Base-by-base conservation (phyloP, 2,888 invertebrate species). In the Pammene aurita region DNA sequence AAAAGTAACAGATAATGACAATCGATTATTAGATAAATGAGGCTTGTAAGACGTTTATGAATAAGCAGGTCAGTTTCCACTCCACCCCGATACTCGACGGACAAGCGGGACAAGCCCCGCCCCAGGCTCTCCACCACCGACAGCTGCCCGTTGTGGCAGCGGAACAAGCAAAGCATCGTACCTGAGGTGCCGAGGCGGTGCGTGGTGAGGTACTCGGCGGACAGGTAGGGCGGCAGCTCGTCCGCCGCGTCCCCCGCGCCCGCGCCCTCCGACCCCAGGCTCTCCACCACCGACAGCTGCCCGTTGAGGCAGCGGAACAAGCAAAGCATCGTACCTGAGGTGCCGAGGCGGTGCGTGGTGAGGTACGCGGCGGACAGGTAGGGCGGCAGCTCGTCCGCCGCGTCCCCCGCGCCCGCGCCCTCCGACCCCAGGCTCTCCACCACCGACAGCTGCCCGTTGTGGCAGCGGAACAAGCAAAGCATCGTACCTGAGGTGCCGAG, bases 361-460 rank as follows among this genome's bases (percentile, higher is more conserved):
- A 96, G 93, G 80, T 95, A 95, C 81, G 96, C 96, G 13, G 95
- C 95, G 77, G 95, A 95, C 74, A 96, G 93, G 88, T 96, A 96
- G 0, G 96, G 95, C 70, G 96, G 96, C 76, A 96, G 86, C 79
- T 95, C 35, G 35, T 34, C 52, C 6, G n/a, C 55, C 55, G 35
- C 55, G 55, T n/a, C 55, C 14, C 13, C 41, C 18, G 41, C 92
- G 68, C 93, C 93, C 72, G 94, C 94, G 18, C 90, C 88, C 75
- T 93, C 94, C 48, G 93, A 86, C n/a, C 93, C 93, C 73, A 94
- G 91, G 54, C 94, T 94, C 87, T 98, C 98, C 48, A 99, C 97
- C 96, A 99, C 98, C 80, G 98, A 97, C 75, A 99, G 92, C 99
- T 99, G 98, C 0, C 97, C 97, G 88, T 93, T 42, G 77, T 93